Evolutionary conservation across 2,113 vertebrate species (phyloP).

Genomic region (Tetraodon nigroviridis): DNA sequence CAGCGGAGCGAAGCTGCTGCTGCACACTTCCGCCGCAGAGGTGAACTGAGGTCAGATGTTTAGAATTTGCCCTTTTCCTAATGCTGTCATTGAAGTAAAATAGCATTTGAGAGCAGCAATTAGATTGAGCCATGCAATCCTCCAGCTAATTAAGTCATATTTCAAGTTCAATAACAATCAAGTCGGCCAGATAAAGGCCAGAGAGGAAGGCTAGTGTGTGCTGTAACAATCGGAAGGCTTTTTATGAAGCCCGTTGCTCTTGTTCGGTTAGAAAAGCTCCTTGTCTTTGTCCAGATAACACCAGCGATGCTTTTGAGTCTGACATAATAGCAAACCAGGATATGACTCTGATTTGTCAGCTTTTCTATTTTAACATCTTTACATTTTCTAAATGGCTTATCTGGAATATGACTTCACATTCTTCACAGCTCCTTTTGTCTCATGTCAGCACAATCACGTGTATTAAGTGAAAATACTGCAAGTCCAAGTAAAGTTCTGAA

Average conservation of each 20-base stretch:
- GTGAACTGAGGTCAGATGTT: constrained; percentile 55
- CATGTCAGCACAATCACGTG: no score
- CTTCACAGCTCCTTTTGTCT: no score
- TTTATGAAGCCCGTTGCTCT: constrained; percentile 15
- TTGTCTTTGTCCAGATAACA: constrained; percentile 5
- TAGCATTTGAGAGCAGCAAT: constrained; percentile 65
- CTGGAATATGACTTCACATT: no score
- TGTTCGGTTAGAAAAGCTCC: constrained; percentile 11
- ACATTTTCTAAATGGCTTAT: no score
- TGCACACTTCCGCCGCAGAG: constrained; percentile 31
- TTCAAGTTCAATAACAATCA: constrained; percentile 70
- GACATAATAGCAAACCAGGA: no score
- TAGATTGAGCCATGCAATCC: constrained; percentile 57
- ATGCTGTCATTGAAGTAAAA: constrained; percentile 59
- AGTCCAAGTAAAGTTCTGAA: no score
- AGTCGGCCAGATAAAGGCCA: constrained; percentile 61
- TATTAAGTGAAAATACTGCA: no score
- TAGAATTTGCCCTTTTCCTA: constrained; percentile 63
- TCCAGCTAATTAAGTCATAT: constrained; percentile 69
- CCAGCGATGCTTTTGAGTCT: constrained; percentile 14
- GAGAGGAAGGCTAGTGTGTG: constrained; percentile 17
- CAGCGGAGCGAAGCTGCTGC: constrained; percentile 26
- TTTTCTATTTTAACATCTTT: neutral
- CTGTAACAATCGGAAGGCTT: constrained; percentile 24
- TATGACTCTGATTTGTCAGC: no score